Conservation (phyloP, 1,140 invertebrate species). For the Papilio polytes region DNA sequence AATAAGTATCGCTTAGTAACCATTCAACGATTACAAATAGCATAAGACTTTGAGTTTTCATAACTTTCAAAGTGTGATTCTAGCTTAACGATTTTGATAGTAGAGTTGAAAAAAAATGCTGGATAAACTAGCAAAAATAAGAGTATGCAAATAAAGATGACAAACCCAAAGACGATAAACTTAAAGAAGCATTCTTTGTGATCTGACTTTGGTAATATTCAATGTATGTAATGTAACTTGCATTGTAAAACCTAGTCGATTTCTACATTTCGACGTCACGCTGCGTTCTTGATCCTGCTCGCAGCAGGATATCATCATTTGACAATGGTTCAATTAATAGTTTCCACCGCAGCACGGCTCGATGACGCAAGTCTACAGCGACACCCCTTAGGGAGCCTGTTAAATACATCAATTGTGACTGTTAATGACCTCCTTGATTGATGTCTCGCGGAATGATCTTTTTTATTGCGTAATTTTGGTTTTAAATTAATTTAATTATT, state of each 20-base stretch:
- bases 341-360: conserved; percentile 47
- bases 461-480: conserved; percentile 31
- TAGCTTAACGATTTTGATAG: too few relatives aligned
- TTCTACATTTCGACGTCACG: conserved; percentile 48
- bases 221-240: not conserved
- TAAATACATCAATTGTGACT: conserved; percentile 57
- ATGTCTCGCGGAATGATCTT: conserved; percentile 39
- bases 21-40: too few relatives aligned
- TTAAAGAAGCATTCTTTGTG: too few relatives aligned
- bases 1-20: too few relatives aligned
- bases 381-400: conserved; percentile 46
- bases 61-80: too few relatives aligned
- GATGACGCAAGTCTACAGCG: conserved; percentile 51
- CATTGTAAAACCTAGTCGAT: conserved; percentile 18
- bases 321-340: conserved; percentile 59
- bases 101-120: too few relatives aligned
- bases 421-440: conserved; percentile 51
- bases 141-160: too few relatives aligned
- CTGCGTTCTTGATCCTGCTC: conserved; percentile 51
- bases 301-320: conserved; percentile 49
- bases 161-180: too few relatives aligned
- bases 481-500: not conserved
- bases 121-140: too few relatives aligned
- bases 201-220: not conserved
- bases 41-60: too few relatives aligned